Evolutionary conservation across 2,888 invertebrate species (phyloP), one percentile per base, ranked within the genome.

Genomic region (Nephrocerus scutellatus): DNA sequence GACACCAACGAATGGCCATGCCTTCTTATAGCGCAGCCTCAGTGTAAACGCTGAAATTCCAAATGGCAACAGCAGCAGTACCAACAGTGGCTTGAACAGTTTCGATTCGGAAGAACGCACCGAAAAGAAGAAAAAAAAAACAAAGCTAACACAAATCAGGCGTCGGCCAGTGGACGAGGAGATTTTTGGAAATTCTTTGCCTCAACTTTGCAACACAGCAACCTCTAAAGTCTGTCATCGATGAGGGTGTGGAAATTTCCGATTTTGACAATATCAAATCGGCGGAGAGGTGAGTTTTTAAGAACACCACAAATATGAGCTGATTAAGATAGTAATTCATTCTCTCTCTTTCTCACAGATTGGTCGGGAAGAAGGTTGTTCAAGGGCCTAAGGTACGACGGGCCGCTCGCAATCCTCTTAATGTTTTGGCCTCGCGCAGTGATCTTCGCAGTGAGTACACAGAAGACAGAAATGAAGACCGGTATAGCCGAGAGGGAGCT

Each of bases 371-470:
- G 54, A 73, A 76, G 42, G 80, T 78, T 56, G 76, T 86, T 3
- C 78, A 81, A 36, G 77, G 84, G 2, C 84, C 82, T 42, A 76
- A 80, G 44, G 79, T 85, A 39, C 73, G 79, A 34, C 72, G 77
- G 33, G 76, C 73, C 1, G 76, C 85, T 0, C 77, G 78, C 41
- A 93, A 93, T 70, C 93, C 92, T 0, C 70, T 93, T 30, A 82
- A 80, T 56, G 81, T 82, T 5, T 72, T 92, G 33, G 88, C 89
- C 0, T 80, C 81, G 1, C 74, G 90, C 15, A 79, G 80, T 2
- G 91, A 92, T 65, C 73, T 92, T 5, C 73, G 77, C 36, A 77
- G 80, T 41, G 87, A 89, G 57, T 93, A 93, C 62, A 79, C 81
- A 1, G 88, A 91, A 57, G n/a, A n/a, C n/a, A n/a, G n/a, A n/a